Evolutionary conservation across 1,140 invertebrate species (phyloP), one percentile per base, ranked within the genome.

Genomic region (Schlechtendalia chinensis): DNA sequence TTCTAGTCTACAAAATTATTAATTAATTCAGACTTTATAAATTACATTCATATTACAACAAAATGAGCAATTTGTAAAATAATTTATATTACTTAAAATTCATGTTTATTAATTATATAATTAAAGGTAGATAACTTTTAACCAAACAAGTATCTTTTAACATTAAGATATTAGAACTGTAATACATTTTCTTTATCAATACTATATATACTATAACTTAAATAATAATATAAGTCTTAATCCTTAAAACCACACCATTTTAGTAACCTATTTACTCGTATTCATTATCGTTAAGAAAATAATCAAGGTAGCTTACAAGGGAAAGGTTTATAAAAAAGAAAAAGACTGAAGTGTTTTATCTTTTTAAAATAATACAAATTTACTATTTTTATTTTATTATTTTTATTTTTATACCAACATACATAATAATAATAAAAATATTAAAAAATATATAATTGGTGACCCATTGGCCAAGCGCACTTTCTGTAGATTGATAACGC

Each of bases 321-420:
- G 75, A 79, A 79, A 79, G 75, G 75, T 79, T 79, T 59, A 63
- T 27, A 79, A 47, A 79, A 79, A 79, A 79, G 58, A 79, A 63
- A 79, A 79, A 16, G 75, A 79, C 39, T 61, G 39, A 79, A 79
- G 56, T 61, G 63, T n/a, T 79, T 61, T 27, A 63, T 79, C 75
- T 50, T 59, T n/a, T 61, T 63, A 24, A 63, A 61, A 79, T 58
- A 79, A 79, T 29, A 79, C 75, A 79, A 79, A 79, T 59, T 45
- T 61, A 63, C 58, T 79, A 61, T 79, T 79, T 79, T 47, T 77
- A 61, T 77, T 77, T 61, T 27, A 24, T 59, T 39, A 4, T 39
- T 8, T 19, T 22, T 45, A 32, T 29, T 56, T 39, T 63, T 50
- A 61, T 79, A 79, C 75, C 58, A 79, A 47, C 12, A 72, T 72